Evolutionary conservation across 2,888 invertebrate genomes (phyloP).

Genomic region (Chrysolina americana): DNA sequence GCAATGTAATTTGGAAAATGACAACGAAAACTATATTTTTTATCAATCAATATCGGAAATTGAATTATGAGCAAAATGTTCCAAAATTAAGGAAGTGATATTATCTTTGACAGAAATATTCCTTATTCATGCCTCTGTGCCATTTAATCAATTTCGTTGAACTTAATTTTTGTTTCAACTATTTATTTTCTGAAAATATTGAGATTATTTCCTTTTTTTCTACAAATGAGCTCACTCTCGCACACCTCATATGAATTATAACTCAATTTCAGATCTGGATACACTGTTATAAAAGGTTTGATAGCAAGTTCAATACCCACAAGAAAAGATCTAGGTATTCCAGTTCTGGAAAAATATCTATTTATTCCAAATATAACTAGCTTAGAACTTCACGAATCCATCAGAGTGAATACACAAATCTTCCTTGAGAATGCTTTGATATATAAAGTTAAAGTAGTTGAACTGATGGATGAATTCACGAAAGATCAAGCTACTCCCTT

Average conservation of each 20-base stretch:
- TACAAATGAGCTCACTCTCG: too few species aligned
- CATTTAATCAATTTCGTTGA: too few species aligned
- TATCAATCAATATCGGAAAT: too few species aligned
- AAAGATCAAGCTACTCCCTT: slow-evolving; percentile 69
- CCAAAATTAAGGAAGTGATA: too few species aligned
- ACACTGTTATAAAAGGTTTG: slow-evolving; percentile 83
- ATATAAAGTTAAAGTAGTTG: slow-evolving; percentile 71
- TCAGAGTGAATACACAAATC: slow-evolving; percentile 78
- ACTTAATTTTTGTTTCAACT: too few species aligned
- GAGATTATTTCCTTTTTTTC: too few species aligned
- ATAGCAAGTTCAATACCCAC: slow-evolving; percentile 83
- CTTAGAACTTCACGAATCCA: slow-evolving; percentile 63
- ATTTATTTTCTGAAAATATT: too few species aligned
- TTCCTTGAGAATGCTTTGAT: slow-evolving; percentile 77
- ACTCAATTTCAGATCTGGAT: slow-evolving; percentile 74
- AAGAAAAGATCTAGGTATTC: slow-evolving; percentile 78
- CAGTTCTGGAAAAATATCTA: slow-evolving; percentile 82
- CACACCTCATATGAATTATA: background rate
- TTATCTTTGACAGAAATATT: too few species aligned
- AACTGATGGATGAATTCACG: slow-evolving; percentile 57
- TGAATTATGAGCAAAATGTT: too few species aligned
- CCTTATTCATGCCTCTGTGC: too few species aligned
- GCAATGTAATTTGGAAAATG: too few species aligned
- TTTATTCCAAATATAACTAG: slow-evolving; percentile 76
- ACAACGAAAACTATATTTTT: too few species aligned